These are phyloP conservation scores for Anthophora plumipes DNA, from an alignment of 2,888 invertebrate genomes.

Conservation along the genomic window DNA sequence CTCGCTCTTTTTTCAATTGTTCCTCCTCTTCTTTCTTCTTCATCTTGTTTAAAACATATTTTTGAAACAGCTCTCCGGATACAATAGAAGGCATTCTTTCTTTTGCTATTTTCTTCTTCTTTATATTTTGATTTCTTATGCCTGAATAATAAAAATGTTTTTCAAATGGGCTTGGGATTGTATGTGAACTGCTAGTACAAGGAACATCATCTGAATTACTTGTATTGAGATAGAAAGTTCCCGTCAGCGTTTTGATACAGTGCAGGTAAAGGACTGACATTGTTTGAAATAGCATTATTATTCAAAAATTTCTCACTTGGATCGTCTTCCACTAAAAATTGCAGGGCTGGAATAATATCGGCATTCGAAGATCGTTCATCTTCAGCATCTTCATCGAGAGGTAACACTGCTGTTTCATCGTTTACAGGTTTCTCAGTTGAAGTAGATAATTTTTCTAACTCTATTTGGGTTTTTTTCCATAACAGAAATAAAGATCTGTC, in stretches of 20 bases:
- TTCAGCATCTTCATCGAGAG: constrained; percentile 8
- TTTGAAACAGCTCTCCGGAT: constrained; percentile 29
- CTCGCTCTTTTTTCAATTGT: constrained; percentile 31
- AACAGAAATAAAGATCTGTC: constrained; percentile 33
- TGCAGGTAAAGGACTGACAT: constrained; percentile 17
- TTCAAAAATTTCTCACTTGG: no score
- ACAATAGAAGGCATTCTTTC: constrained; percentile 31
- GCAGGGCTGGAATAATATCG: no score
- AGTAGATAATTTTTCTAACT: constrained; percentile 37
- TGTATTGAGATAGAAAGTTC: constrained; percentile 11
- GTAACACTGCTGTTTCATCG: constrained; percentile 22
- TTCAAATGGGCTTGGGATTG: constrained; percentile 28
- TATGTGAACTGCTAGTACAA: constrained; percentile 25
- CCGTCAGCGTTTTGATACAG: constrained; percentile 6
- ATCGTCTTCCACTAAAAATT: no score
- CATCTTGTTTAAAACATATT: constrained; percentile 36
- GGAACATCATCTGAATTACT: constrained; percentile 18
- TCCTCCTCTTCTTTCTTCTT: constrained; percentile 38
- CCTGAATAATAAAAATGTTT: background rate
- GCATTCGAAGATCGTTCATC: no score
- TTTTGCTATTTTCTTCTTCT: constrained; percentile 10
- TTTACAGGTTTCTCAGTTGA: constrained; percentile 27
- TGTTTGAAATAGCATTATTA: no score
- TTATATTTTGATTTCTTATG: background rate
- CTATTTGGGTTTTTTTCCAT: constrained; percentile 38